Conservation (phyloP, 2,888 invertebrate species). For the Ornithoptera priamus region DNA sequence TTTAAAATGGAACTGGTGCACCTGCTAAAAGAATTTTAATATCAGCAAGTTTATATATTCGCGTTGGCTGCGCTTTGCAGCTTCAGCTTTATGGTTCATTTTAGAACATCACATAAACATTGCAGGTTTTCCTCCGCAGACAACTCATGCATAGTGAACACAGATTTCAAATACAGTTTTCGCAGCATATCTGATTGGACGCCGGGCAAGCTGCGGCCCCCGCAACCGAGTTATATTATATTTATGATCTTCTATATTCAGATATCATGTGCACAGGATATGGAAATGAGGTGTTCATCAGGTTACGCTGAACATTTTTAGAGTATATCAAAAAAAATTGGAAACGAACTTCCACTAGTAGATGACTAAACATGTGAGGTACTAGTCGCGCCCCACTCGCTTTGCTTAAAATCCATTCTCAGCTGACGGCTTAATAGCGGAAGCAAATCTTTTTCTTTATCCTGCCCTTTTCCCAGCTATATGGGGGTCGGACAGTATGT, state of each 20-base stretch:
- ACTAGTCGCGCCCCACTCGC: no score
- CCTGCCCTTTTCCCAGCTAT: no score
- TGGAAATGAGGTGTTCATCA: no score
- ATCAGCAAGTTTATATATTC: slow-evolving; percentile 34
- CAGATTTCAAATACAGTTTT: slow-evolving; percentile 27
- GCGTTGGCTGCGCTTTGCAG: not conserved
- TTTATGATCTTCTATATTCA: not conserved
- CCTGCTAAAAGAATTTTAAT: slow-evolving; percentile 66
- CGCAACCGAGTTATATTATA: not conserved
- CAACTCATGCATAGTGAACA: slow-evolving; percentile 22
- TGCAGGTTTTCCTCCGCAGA: not conserved
- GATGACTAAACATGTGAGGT: no score
- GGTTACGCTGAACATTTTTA: no score
- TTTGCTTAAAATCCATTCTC: no score
- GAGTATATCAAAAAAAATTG: no score
- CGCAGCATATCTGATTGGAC: slow-evolving; percentile 22
- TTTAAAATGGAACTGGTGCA: slow-evolving; percentile 67
- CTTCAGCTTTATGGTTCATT: not conserved
- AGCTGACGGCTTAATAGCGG: no score
- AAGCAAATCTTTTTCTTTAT: no score
- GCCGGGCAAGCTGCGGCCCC: not conserved
- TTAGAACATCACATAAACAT: not conserved
- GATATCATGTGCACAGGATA: no score
- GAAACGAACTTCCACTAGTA: no score
- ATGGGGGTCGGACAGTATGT: no score